phyloP scores from a whole-genome alignment of 2,113 vertebrate genomes.

The Lepus timidus region DNA sequence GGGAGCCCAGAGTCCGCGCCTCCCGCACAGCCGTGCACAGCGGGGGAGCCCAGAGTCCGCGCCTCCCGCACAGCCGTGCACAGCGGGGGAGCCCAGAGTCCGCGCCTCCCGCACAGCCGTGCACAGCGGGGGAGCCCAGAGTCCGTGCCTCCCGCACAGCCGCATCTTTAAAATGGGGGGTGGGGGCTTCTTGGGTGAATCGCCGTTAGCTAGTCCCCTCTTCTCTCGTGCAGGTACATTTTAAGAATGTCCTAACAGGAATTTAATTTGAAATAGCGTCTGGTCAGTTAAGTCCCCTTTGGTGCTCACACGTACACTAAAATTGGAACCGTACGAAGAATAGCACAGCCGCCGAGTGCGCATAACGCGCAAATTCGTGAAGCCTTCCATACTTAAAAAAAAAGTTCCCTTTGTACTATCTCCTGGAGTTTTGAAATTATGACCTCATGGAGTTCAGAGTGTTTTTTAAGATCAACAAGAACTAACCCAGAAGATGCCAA shows the following conservation, averaged over 20 bases:
- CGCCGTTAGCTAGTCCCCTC: not conserved
- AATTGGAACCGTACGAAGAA: too few species aligned
- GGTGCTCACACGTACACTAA: too few species aligned
- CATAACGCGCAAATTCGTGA: too few species aligned
- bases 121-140: too few species aligned
- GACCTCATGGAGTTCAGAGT: not conserved
- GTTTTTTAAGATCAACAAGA: not conserved
- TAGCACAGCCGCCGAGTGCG: too few species aligned
- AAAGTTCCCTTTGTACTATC: not conserved
- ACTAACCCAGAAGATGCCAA: slow-evolving; percentile 26
- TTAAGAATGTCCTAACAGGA: not conserved
- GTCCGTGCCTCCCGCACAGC: not conserved
- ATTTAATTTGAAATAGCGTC: slow-evolving; percentile 12
- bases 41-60: too few species aligned
- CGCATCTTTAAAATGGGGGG: not conserved
- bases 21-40: too few species aligned
- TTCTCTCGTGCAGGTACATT: not conserved
- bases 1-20: too few species aligned
- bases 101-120: too few species aligned
- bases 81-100: too few species aligned
- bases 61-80: too few species aligned
- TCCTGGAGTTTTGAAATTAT: slow-evolving; percentile 17
- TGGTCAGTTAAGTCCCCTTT: not conserved
- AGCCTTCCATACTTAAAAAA: too few species aligned
- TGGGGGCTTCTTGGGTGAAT: not conserved